Evolutionary conservation across 2,113 vertebrate species (phyloP).

Genomic region (Apistogramma diplotaenia): DNA sequence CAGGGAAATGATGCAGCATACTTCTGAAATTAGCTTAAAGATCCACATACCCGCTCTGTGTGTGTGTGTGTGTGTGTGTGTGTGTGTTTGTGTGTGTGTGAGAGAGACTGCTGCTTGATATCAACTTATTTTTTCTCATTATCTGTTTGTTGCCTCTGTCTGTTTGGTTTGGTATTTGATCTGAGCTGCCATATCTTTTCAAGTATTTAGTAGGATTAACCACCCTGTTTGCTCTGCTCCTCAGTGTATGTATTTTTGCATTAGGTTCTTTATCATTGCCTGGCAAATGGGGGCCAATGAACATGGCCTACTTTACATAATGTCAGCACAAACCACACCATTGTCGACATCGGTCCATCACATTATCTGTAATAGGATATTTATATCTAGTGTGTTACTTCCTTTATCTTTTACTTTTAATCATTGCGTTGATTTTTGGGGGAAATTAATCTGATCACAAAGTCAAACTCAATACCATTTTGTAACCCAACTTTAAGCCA

Average conservation of each 20-base stretch:
- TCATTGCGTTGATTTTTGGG: neutral
- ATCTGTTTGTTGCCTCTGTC: neutral
- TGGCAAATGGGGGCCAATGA: neutral
- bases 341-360: neutral
- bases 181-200: neutral
- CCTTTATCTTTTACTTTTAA: neutral
- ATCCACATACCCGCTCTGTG: neutral
- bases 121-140: neutral
- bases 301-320: neutral
- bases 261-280: neutral
- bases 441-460: neutral
- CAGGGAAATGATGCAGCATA: conserved; percentile 1
- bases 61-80: neutral
- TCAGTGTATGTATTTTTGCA: neutral
- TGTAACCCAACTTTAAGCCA: neutral
- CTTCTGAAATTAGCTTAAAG: neutral
- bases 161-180: neutral
- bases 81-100: neutral
- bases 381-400: neutral
- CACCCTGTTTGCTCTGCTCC: neutral
- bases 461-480: neutral
- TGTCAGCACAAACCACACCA: neutral
- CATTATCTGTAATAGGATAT: neutral
- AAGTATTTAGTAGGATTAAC: conserved; percentile 24
- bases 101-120: neutral